phyloP scores from a whole-genome alignment of 1,140 invertebrate genomes.

The Caenorhabditis brenneri region DNA sequence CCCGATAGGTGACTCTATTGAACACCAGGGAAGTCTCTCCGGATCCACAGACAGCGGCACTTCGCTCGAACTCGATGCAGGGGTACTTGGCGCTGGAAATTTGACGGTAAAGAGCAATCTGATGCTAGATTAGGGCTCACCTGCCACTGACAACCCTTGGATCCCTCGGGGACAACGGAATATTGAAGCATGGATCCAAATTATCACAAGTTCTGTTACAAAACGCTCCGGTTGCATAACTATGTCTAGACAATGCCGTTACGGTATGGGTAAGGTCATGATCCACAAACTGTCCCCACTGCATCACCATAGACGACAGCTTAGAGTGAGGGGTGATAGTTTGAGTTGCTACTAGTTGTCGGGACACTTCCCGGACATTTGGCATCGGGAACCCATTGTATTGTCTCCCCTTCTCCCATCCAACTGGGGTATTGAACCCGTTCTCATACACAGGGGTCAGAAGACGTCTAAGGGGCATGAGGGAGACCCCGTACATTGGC shows the following conservation, averaged over 20 bases:
- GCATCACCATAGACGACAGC: slow-evolving; percentile 77
- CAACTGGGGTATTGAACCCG: slow-evolving; percentile 86
- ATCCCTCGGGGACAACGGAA: slow-evolving; percentile 85
- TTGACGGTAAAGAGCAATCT: slow-evolving; percentile 63
- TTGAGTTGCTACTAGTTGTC: slow-evolving; percentile 43
- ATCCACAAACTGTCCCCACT: slow-evolving; percentile 96
- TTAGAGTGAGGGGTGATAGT: slow-evolving; percentile 46
- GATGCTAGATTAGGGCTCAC: not conserved
- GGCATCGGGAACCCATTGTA: slow-evolving; percentile 67
- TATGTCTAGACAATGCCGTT: slow-evolving; percentile 87
- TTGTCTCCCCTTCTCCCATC: slow-evolving; percentile 61
- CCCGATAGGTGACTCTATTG: slow-evolving; percentile 82
- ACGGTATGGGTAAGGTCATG: slow-evolving; percentile 93
- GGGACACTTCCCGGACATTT: slow-evolving; percentile 62
- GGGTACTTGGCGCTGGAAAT: slow-evolving; percentile 75
- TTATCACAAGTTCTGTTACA: slow-evolving; percentile 88
- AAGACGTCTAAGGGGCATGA: slow-evolving; percentile 85
- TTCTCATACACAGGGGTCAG: slow-evolving; percentile 92
- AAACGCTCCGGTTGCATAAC: slow-evolving; percentile 87
- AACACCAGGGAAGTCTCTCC: slow-evolving; percentile 92
- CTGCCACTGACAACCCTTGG: slow-evolving; percentile 70
- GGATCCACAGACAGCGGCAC: slow-evolving; percentile 93
- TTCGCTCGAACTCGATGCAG: slow-evolving; percentile 89
- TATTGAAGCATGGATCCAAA: slow-evolving; percentile 94
- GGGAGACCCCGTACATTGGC: slow-evolving; percentile 79